These are phyloP conservation scores for Lepidochrysops patricia DNA, from an alignment of 2,888 invertebrate genomes.

Conservation along the genomic window DNA sequence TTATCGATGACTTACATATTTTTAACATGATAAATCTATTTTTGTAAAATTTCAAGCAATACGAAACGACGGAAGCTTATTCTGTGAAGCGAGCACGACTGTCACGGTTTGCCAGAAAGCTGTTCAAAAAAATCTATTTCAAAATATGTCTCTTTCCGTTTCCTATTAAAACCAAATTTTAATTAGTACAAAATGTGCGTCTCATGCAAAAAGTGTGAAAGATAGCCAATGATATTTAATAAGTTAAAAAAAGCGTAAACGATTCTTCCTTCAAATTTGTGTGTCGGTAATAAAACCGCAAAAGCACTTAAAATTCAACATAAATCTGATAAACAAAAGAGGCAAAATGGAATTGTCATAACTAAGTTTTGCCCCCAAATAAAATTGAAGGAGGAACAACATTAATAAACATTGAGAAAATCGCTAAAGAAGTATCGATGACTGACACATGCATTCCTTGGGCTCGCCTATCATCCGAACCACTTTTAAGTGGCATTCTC, in stretches of 20 bases:
- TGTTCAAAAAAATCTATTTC: constrained; percentile 5
- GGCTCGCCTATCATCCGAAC: constrained; percentile 25
- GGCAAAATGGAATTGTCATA: background rate
- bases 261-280: constrained; percentile 15
- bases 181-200: constrained; percentile 11
- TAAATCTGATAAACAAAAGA: background rate
- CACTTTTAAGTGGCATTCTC: constrained; percentile 59
- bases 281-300: background rate
- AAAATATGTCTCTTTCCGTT: constrained; percentile 14
- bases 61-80: constrained; percentile 9
- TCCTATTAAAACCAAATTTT: background rate
- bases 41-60: constrained; percentile 4
- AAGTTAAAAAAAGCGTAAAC: constrained; percentile 8
- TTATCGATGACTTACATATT: background rate
- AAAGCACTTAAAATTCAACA: background rate
- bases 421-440: constrained; percentile 12
- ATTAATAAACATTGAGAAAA: constrained; percentile 11
- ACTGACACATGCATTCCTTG: constrained; percentile 16
- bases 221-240: constrained; percentile 13
- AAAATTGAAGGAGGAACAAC: constrained; percentile 14
- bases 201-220: constrained; percentile 15
- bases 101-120: constrained; percentile 10
- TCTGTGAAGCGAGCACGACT: constrained; percentile 6
- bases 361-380: background rate
- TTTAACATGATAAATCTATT: constrained; percentile 7